A percentile compares a stretch with the other conserved stretches of the same genome.
phyloP scores from a whole-genome alignment of 2,113 vertebrate genomes.

The Tenebrosternarchus preto region DNA sequence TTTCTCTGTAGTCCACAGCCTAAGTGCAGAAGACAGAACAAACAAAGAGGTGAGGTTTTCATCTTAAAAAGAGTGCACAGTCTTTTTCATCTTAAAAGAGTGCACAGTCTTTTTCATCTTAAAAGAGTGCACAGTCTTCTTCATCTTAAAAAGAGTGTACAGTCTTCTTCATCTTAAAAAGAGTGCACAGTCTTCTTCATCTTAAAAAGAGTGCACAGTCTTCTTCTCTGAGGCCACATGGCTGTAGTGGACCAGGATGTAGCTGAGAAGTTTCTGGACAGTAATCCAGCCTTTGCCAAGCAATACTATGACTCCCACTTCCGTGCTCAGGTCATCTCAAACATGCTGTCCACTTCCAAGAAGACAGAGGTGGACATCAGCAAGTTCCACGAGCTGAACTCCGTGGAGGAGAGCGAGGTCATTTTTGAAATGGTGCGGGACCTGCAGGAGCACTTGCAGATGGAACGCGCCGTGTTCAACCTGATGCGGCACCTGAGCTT shows the following conservation, averaged over 20 bases:
- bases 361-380: conserved; percentile 68
- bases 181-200: too few relatives aligned
- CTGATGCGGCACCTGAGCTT: conserved; percentile 82
- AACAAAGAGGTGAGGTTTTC: neutral
- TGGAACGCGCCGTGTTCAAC: conserved; percentile 81
- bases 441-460: conserved; percentile 84
- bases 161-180: conserved; percentile 38
- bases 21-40: conserved; percentile 10
- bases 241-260: conserved; percentile 72
- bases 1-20: neutral
- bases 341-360: conserved; percentile 73
- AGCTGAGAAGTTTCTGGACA: conserved; percentile 85
- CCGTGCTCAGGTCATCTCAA: conserved; percentile 75
- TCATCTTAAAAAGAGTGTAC: too few relatives aligned
- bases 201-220: conserved; percentile 36
- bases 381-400: conserved; percentile 68
- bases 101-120: too few relatives aligned
- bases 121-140: too few relatives aligned
- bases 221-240: conserved; percentile 44
- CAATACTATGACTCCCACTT: conserved; percentile 79
- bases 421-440: conserved; percentile 84
- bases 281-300: conserved; percentile 82
- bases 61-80: conserved; percentile 35
- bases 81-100: conserved; percentile 32
- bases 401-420: conserved; percentile 84